Conservation (phyloP, 2,797 vertebrate genomes). For the Gymnothorax reevesii region DNA sequence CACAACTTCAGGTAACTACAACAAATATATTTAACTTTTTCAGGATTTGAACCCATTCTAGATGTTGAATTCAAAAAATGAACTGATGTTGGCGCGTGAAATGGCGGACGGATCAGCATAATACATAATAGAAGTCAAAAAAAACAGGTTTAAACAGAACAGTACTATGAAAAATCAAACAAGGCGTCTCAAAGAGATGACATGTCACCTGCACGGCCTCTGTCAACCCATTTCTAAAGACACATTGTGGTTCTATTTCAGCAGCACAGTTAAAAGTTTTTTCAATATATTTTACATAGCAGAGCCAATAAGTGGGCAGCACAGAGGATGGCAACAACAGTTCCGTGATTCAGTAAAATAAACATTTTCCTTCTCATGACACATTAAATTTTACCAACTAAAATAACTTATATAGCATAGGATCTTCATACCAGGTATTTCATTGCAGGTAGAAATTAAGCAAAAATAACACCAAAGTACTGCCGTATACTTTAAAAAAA, state of each 20-base stretch:
- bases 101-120: neutral
- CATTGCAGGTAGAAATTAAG: neutral
- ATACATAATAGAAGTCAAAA: neutral
- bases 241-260: neutral
- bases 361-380: neutral
- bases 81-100: neutral
- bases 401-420: neutral
- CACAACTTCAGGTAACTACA: neutral
- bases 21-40: neutral
- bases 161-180: neutral
- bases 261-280: neutral
- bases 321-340: neutral
- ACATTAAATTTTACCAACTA: neutral
- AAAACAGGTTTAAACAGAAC: neutral
- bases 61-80: conserved; percentile 2
- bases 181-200: neutral
- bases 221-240: conserved; percentile 9
- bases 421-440: neutral
- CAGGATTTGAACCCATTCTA: neutral
- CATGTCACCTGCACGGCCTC: neutral
- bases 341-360: neutral
- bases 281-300: neutral
- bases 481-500: too few relatives aligned
- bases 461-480: neutral
- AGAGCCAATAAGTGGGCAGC: neutral